phyloP scores from a whole-genome alignment of 2,797 vertebrate genomes.

The Onychomys torridus region DNA sequence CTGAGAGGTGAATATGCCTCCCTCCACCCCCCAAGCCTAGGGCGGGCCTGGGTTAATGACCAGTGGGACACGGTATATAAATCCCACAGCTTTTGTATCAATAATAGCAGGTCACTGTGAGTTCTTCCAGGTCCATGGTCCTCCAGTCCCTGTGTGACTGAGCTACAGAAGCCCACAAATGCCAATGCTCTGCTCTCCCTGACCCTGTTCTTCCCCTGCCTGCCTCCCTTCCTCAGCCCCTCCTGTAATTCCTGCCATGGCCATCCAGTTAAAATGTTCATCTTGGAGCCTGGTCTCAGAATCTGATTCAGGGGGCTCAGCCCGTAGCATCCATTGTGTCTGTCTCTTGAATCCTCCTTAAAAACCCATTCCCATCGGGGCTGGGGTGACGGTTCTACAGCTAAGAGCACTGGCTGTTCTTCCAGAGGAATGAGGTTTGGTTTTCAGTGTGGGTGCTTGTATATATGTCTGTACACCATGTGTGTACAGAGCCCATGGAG shows the following conservation, averaged over 20 bases:
- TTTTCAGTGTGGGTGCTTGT: not conserved
- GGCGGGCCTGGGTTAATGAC: not conserved
- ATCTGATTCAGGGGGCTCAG: not conserved
- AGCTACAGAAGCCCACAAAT: not conserved
- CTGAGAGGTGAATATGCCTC: too few relatives aligned
- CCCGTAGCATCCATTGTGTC: too few relatives aligned
- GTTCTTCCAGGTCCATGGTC: not conserved
- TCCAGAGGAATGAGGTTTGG: not conserved
- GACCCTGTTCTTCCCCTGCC: too few relatives aligned
- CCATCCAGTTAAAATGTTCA: not conserved
- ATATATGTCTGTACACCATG: not conserved
- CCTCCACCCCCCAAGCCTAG: too few relatives aligned
- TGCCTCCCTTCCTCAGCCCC: fast-evolving
- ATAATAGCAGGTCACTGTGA: not conserved
- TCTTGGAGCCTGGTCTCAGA: not conserved
- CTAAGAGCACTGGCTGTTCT: not conserved
- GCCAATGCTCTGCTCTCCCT: too few relatives aligned
- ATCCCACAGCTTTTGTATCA: not conserved
- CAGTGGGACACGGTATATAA: fast-evolving
- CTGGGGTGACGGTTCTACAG: not conserved
- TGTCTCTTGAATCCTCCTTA: not conserved
- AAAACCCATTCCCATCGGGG: not conserved
- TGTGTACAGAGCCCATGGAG: not conserved
- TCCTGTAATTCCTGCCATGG: not conserved
- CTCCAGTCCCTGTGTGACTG: not conserved